Conservation (phyloP, 2,888 invertebrate species). For the Drosophila anomalata region DNA sequence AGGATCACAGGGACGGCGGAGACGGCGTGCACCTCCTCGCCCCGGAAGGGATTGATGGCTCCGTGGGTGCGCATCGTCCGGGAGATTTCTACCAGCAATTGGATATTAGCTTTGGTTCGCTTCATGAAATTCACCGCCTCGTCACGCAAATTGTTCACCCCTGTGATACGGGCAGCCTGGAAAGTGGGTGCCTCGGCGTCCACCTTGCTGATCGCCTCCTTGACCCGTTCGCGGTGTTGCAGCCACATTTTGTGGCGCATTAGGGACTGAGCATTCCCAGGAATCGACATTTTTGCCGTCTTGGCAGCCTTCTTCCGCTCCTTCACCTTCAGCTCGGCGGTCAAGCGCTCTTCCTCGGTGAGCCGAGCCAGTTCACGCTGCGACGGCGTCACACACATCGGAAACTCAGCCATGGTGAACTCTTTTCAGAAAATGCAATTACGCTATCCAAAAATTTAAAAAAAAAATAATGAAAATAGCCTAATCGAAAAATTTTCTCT, state of each 20-base stretch:
- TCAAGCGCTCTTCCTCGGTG: constrained; percentile 4
- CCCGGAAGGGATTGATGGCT: constrained; percentile 50
- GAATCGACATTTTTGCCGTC: neutral
- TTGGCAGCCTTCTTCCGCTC: constrained; percentile 3
- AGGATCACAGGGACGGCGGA: constrained; percentile 33
- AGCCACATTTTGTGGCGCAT: constrained; percentile 40
- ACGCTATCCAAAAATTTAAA: neutral
- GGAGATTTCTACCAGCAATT: constrained; percentile 51
- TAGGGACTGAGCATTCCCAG: neutral
- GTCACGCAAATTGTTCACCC: constrained; percentile 41
- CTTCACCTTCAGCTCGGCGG: constrained; percentile 3
- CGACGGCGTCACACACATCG: constrained; percentile 30
- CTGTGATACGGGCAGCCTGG: constrained; percentile 55
- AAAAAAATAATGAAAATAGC: neutral
- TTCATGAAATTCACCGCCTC: constrained; percentile 57
- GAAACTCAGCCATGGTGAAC: constrained; percentile 23
- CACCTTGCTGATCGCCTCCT: constrained; percentile 28
- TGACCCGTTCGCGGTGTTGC: constrained; percentile 56
- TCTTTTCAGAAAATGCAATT: neutral
- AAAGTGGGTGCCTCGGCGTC: constrained; percentile 46
- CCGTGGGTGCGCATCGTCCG: constrained; percentile 60
- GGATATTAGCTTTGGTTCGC: constrained; percentile 60
- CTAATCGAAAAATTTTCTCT: constrained; percentile 11
- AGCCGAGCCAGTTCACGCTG: constrained; percentile 16
- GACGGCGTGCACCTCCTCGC: constrained; percentile 21